phyloP scores from a whole-genome alignment of 1,140 invertebrate genomes.

The Sitobion miscanthi region DNA sequence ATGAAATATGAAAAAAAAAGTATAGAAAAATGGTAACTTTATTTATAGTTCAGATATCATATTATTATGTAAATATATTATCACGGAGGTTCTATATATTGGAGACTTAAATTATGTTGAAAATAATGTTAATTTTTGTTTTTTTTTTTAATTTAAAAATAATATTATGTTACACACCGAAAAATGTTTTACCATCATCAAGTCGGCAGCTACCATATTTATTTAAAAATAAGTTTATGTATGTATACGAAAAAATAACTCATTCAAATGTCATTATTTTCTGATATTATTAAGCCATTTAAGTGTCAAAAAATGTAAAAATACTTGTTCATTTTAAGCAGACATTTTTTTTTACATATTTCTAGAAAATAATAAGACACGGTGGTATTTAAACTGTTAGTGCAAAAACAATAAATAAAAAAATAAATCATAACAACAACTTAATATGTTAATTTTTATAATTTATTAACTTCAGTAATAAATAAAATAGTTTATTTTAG shows the following conservation, averaged over 20 bases:
- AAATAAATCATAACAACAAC: not conserved
- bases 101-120: not conserved
- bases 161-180: not conserved
- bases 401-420: not conserved
- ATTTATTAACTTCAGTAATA: not conserved
- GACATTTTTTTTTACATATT: not conserved
- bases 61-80: not conserved
- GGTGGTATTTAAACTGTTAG: not conserved
- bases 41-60: not conserved
- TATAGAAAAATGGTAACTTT: not conserved
- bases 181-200: not conserved
- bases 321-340: not conserved
- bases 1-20: not conserved
- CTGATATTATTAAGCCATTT: not conserved
- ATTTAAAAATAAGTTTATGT: not conserved
- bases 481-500: not conserved
- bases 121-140: not conserved
- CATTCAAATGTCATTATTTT: slow-evolving; percentile 2
- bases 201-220: not conserved
- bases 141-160: not conserved
- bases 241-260: not conserved
- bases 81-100: not conserved
- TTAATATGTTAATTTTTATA: not conserved
- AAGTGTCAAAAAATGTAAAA: not conserved
- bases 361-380: not conserved